Base-by-base conservation (phyloP, 2,113 vertebrate genomes). In the Sclerurus mexicanus region DNA sequence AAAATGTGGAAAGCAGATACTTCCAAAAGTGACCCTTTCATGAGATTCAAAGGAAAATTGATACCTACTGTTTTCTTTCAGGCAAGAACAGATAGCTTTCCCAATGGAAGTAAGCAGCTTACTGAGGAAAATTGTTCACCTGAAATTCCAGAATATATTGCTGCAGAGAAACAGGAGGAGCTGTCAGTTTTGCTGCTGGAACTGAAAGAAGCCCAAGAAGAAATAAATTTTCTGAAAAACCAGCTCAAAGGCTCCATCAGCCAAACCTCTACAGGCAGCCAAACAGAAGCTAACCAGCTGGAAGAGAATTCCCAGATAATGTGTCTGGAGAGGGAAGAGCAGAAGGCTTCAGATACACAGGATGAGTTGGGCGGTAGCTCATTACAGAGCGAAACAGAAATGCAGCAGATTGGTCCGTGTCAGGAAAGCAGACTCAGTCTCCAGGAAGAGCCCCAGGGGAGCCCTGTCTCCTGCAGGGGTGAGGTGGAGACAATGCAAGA, bases 191-290 rank as follows among this genome's bases (percentile, higher is more conserved):
- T 98, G 94, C 90, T 98, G 72, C 59, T 98, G 55, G 98, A 98
- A 92, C 95, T 98, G 67, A 91, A 97, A 79, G 98, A 98, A 97
- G 97, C 98, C 67, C 97, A 97, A 42, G 97, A 98, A 56, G 98
- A 98, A 80, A 96, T 98, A 55, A 95, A 95, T 49, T 97, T 97
- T 46, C 93, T 98, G 73, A 98, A 98, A 87, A 93, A 87, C 14
- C 97, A 98, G 39, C 96, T 98, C 7, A 91, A 79, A 59, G 79
- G 25, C 6, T 86, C 96, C 71, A 82, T 16, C 6, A 12, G 52
- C 24, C 75, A 52, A 14, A 83, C 49, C 42, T 77, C 76, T 55
- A 33, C 31, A 47, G 50, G 52, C 49, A 93, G 4, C 52, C 58
- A 55, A 52, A 63, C 39, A 37, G 90, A 42, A 56, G 39, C 25